Conservation (phyloP, 2,113 vertebrate species). For the Oreochromis spilurus region DNA sequence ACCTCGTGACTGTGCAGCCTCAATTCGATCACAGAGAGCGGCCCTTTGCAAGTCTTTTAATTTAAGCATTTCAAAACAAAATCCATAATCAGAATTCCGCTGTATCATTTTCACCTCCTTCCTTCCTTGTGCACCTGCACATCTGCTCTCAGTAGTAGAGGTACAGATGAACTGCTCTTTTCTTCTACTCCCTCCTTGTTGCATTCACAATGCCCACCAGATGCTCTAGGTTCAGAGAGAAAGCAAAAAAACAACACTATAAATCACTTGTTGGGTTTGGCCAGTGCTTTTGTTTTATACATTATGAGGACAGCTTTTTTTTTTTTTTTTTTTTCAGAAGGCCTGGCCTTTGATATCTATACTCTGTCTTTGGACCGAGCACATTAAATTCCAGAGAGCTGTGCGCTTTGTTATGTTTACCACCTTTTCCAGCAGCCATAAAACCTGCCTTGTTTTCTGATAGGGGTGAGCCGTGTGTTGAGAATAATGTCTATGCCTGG, state of each 20-base stretch:
- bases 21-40: constrained; percentile 23
- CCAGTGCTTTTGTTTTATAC: constrained; percentile 15
- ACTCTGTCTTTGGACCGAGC: constrained; percentile 45
- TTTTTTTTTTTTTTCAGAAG: neutral
- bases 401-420: constrained; percentile 57
- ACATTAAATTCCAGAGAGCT: constrained; percentile 56
- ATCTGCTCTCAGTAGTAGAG: neutral
- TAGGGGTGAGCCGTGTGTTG: constrained; percentile 29
- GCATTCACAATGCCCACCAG: constrained; percentile 6
- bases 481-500: constrained; percentile 41
- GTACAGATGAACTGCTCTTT: constrained; percentile 3
- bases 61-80: neutral
- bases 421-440: constrained; percentile 55
- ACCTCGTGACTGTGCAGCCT: constrained; percentile 4
- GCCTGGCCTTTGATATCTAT: constrained; percentile 52
- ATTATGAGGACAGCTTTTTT: constrained; percentile 25
- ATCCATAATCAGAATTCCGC: neutral
- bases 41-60: constrained; percentile 37
- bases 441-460: constrained; percentile 61
- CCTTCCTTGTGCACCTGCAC: neutral
- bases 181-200: neutral
- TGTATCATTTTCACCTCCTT: constrained; percentile 1
- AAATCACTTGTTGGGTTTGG: constrained; percentile 48
- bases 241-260: constrained; percentile 18
- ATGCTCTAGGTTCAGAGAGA: constrained; percentile 15